Conservation (phyloP, 2,113 vertebrate genomes). For the Cettia cetti region DNA sequence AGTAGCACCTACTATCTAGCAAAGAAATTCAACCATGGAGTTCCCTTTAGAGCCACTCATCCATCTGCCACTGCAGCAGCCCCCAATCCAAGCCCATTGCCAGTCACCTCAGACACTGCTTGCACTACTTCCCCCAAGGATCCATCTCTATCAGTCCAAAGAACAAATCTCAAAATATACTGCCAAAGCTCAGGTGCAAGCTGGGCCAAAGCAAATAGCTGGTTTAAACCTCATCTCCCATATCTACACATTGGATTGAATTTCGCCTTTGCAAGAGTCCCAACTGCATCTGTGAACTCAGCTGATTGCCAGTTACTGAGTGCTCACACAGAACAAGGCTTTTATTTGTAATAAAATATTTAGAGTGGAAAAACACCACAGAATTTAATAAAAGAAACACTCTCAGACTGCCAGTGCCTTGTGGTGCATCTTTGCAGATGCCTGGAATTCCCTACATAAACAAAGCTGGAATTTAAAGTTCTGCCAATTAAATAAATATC, state of each 20-base stretch:
- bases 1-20: not conserved
- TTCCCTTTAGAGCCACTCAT: not conserved
- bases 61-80: not conserved
- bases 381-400: conserved; percentile 60
- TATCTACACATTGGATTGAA: conserved; percentile 22
- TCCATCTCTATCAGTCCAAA: not conserved
- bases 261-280: conserved; percentile 23
- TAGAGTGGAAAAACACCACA: conserved; percentile 51
- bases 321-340: conserved; percentile 26
- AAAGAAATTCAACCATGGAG: not conserved
- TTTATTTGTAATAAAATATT: conserved; percentile 61
- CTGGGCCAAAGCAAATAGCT: conserved; percentile 55
- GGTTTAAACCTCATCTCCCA: conserved; percentile 45
- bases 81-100: not conserved
- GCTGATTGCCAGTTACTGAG: conserved; percentile 30
- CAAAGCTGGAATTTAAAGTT: conserved; percentile 34
- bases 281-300: conserved; percentile 24
- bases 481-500: conserved; percentile 42
- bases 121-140: not conserved
- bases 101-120: not conserved
- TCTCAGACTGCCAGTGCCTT: conserved; percentile 35
- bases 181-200: not conserved
- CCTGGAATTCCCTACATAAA: conserved; percentile 44
- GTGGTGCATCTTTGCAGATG: conserved; percentile 39
- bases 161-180: not conserved